Evolutionary conservation across 2,113 vertebrate genomes (phyloP), one percentile per base, ranked within the genome.

Genomic region (Gnathonemus longibarbis): DNA sequence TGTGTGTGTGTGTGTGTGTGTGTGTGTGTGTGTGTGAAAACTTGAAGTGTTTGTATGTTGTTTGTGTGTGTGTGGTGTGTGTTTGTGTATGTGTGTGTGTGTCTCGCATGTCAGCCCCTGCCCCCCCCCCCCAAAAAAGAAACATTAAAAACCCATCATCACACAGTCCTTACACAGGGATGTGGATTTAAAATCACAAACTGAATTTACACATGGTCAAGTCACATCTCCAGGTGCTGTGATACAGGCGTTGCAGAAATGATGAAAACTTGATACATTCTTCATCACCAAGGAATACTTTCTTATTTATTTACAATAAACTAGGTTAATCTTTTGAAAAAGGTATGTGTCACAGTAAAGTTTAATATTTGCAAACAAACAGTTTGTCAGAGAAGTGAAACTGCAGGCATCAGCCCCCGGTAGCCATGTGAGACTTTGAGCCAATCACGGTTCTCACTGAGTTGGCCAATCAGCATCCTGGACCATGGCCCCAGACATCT

Each of bases 401-500:
- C 27, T 19, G 49, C 85, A 87, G 85, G 31, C 11, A 53, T 24
- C n/a, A 9, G 80, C 83, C n/a, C 21, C 39, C 1, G 1, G 83
- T 9, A 84, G 45, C 19, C 83, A 84, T 84, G 83, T 48, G 74
- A 39, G 27, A 77, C 13, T 77, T 19, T 42, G 74, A 77, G 35
- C 74, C 45, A 84, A 84, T 48, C 83, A 84, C 19, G 17, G 10
- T n/a, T 10, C 21, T 77, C 74, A n/a, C 46, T 27, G 31, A 87
- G 50, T 19, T 31, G 27, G 27, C 85, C 49, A 87, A 87, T 87
- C 50, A 56, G 27, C 48, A 35, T 35, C 48, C 19, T 53, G 27
- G 48, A 35, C 50, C 21, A n/a, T 87, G 85, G 85, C 50, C 48
- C 89, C 89, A 89, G 89, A 89, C 80, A 48, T 9, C 50, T 11